phyloP scores from a whole-genome alignment of 2,888 invertebrate species.

The Hartigia nigra region DNA sequence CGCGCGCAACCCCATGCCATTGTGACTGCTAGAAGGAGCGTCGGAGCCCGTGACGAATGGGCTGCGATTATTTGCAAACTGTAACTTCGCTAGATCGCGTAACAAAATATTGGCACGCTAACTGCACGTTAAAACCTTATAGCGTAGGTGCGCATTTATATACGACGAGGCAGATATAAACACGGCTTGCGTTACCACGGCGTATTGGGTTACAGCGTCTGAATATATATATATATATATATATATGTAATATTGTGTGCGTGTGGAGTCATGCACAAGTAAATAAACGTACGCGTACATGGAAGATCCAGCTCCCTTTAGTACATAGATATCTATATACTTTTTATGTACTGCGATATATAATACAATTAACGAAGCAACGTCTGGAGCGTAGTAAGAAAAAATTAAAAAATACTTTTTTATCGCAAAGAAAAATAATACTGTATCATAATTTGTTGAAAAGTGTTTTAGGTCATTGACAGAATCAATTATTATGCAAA shows the following conservation, averaged over 20 bases:
- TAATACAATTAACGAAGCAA: no score
- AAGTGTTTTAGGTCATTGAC: neutral
- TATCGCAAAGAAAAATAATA: neutral
- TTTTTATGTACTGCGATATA: no score
- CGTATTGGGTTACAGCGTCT: conserved; percentile 13
- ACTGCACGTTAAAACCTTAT: conserved; percentile 8
- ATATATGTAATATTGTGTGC: neutral
- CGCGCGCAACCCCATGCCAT: neutral
- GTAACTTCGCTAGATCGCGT: conserved; percentile 11
- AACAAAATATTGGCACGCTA: conserved; percentile 12
- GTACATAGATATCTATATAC: neutral
- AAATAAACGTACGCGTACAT: neutral
- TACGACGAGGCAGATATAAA: conserved; percentile 13
- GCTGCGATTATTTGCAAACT: conserved; percentile 13
- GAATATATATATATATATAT: neutral
- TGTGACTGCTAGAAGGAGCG: neutral
- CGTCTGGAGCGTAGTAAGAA: neutral
- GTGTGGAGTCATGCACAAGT: neutral
- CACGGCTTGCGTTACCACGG: conserved; percentile 15
- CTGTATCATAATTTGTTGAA: neutral
- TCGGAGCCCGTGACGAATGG: neutral
- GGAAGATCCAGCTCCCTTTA: neutral
- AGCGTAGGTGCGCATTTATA: conserved; percentile 8
- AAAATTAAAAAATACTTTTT: neutral
- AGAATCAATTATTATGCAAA: neutral